phyloP scores from a whole-genome alignment of 2,797 vertebrate genomes.

The Siniperca undulata region DNA sequence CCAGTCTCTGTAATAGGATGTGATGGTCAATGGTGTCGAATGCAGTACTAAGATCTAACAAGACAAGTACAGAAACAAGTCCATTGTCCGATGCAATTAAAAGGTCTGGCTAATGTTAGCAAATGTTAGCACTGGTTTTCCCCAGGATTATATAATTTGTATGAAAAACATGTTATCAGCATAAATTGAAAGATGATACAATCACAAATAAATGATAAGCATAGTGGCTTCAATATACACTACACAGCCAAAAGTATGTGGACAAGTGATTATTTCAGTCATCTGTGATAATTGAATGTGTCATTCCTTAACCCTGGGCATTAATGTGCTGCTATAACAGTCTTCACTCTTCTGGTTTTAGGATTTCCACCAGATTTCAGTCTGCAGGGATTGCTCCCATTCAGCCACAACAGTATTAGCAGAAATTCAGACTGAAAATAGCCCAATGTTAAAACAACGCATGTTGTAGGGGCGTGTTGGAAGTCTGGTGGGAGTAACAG shows the following conservation, averaged over 20 bases:
- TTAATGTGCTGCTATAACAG: not conserved
- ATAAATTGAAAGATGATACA: not conserved
- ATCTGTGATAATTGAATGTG: not conserved
- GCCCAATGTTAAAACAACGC: not conserved
- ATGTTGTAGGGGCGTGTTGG: not conserved
- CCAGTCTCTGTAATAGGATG: too few relatives aligned
- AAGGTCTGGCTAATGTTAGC: too few relatives aligned
- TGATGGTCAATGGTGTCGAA: too few relatives aligned
- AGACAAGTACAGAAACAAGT: too few relatives aligned
- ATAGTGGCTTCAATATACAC: not conserved
- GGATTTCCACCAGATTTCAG: not conserved
- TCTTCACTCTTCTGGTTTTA: not conserved
- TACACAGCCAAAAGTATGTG: not conserved
- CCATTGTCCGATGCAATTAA: too few relatives aligned
- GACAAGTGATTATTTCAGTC: not conserved
- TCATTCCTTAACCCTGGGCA: not conserved
- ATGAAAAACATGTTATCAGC: not conserved
- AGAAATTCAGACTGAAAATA: not conserved
- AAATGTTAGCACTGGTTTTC: not conserved
- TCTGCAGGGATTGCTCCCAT: not conserved
- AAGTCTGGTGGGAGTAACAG: not conserved
- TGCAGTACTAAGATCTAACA: too few relatives aligned
- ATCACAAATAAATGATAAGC: not conserved
- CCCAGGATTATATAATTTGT: not conserved
- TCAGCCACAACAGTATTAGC: not conserved